Conservation (phyloP, 2,888 invertebrate genomes). For the Temnothorax unifasciatus region DNA sequence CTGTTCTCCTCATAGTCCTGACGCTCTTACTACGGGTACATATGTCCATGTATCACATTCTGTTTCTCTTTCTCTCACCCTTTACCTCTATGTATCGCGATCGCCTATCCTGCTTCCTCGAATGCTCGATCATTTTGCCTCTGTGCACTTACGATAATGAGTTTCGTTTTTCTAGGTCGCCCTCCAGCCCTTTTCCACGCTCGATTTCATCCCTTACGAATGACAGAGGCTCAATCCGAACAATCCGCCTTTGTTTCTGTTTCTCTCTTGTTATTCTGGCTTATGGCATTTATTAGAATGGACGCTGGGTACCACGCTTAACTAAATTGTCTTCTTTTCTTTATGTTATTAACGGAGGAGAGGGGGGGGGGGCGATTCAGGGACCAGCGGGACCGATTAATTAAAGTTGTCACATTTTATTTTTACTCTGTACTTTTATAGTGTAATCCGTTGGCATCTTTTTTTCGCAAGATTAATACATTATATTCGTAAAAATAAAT, state of each 20-base stretch:
- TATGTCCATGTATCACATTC: background rate
- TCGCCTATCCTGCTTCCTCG: slow-evolving; percentile 25
- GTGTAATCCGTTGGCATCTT: background rate
- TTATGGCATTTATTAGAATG: slow-evolving; percentile 15
- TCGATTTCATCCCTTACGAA: slow-evolving; percentile 49
- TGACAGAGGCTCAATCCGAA: slow-evolving; percentile 30
- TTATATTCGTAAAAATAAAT: background rate
- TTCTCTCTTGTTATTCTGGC: slow-evolving; percentile 35
- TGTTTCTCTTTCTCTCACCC: slow-evolving; percentile 37
- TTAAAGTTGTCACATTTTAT: slow-evolving; percentile 20
- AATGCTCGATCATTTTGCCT: slow-evolving; percentile 33
- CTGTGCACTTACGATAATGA: slow-evolving; percentile 25
- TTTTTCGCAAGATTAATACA: background rate
- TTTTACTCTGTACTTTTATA: background rate
- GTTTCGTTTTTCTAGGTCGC: slow-evolving; percentile 21
- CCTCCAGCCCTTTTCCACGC: slow-evolving; percentile 61
- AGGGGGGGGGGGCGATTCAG: background rate
- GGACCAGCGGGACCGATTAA: background rate
- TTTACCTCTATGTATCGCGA: slow-evolving; percentile 7
- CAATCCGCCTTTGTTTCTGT: slow-evolving; percentile 26
- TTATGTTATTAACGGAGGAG: background rate
- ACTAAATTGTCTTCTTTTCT: background rate
- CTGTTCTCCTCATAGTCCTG: slow-evolving; percentile 14
- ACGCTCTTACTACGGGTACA: background rate
- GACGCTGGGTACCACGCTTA: background rate